Conservation (phyloP, 1,140 invertebrate species). For the Aphelenchoides besseyi region DNA sequence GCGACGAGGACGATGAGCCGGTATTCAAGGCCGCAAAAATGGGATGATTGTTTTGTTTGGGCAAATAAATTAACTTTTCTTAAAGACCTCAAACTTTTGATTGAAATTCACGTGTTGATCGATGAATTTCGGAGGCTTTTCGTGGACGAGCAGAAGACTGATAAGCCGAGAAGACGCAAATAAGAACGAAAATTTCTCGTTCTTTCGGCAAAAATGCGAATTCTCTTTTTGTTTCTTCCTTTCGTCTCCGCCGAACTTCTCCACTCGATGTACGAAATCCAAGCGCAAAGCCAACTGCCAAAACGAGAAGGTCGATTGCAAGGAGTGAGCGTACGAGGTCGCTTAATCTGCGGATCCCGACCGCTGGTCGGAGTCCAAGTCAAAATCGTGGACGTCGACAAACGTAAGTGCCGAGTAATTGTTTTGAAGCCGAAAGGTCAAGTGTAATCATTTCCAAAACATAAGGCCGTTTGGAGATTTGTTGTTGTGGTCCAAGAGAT, state of each 20-base stretch:
- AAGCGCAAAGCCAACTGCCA: not conserved
- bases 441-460: no score
- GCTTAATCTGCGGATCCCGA: slow-evolving; percentile 32
- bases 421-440: no score
- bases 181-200: no score
- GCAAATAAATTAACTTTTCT: no score
- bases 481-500: no score
- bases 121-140: no score
- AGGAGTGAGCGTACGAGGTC: slow-evolving; percentile 41
- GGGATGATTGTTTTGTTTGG: no score
- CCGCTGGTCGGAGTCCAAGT: slow-evolving; percentile 40
- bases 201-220: not conserved
- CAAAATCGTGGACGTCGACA: slow-evolving; percentile 45
- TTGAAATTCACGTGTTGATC: no score
- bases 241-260: not conserved
- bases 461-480: no score
- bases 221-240: not conserved
- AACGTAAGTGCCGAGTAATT: slow-evolving; percentile 29
- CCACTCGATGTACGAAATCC: not conserved
- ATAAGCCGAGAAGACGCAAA: no score
- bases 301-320: slow-evolving; percentile 25
- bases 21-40: slow-evolving; percentile 45
- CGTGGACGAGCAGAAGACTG: no score
- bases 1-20: slow-evolving; percentile 33
- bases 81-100: no score